Base-by-base conservation (phyloP, 2,797 vertebrate species). In the Emydoidea blandingii region DNA sequence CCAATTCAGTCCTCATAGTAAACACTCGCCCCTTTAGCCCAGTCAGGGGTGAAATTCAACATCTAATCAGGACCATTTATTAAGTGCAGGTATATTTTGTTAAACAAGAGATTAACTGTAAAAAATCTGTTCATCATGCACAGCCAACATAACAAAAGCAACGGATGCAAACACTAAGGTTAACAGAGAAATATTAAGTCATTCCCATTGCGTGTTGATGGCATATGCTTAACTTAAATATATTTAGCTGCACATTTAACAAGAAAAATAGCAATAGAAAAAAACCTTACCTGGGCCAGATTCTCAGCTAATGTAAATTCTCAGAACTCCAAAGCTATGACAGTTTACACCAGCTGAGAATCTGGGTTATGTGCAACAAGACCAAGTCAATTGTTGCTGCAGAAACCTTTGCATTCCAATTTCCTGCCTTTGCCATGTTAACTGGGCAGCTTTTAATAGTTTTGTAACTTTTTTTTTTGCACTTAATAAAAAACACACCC, bases 401-500 rank as follows among this genome's bases (percentile, higher is more conserved):
- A 86, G 86, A 79, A 90, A 84, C 12, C 37, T 25, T 52, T 31
- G 8, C 12, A 83, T 56, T 62, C 31, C 29, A 62, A 62, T 19
- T 19, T 19, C 62, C 31, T 72, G 65, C 21, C n/a, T 72, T 19
- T 41, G 19, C 8, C 21, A 41, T 12, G 37, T 23, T 41, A 41
- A 25, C 68, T 41, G 68, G 68, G 5, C 65, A 68, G 37, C 19
- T 11, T 41, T 41, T 72, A 21, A 68, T 68, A 11, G n/a, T 21
- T 72, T 41, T 23, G n/a, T 72, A 10, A 31, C 6, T 34, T 83
- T 81, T 27, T 53, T 90, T 86, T 44, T 53, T 14, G 2, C 65
- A 16, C 4, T 82, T 85, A 90, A 97, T 89, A 96, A 96, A 62
- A 97, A 96, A 96, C 95, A 97, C 96, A 95, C 74, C 11, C n/a